These are phyloP conservation scores for Paradisaea rubra DNA, from an alignment of 2,113 vertebrate genomes.

Conservation along the genomic window DNA sequence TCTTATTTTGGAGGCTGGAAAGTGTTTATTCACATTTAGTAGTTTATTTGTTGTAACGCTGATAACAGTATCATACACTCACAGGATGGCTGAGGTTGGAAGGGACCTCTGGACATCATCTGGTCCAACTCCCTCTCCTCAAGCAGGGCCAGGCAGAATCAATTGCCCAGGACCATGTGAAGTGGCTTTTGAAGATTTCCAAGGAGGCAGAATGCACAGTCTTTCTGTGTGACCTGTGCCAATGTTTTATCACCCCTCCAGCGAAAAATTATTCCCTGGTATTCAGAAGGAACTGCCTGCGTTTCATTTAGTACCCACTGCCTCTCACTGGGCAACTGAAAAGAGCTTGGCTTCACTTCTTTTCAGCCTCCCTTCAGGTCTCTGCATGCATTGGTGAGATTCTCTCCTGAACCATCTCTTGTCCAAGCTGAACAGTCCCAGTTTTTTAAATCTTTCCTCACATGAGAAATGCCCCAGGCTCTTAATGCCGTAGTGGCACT, in stretches of 20 bases:
- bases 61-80: neutral
- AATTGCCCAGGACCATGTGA: neutral
- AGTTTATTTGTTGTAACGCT: neutral
- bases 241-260: neutral
- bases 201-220: neutral
- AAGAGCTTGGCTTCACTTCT: neutral
- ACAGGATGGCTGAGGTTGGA: neutral
- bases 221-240: neutral
- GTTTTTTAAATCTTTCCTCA: neutral
- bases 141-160: neutral
- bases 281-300: neutral
- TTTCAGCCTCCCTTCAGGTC: neutral
- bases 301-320: neutral
- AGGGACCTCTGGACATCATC: fast-evolving
- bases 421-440: neutral
- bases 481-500: neutral
- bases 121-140: neutral
- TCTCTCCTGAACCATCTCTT: neutral
- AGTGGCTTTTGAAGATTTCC: neutral
- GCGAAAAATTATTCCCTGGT: neutral
- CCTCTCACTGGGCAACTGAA: too few relatives aligned
- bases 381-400: neutral
- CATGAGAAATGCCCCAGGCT: neutral
- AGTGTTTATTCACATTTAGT: neutral
- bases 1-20: neutral